Base-by-base conservation (phyloP, 2,888 invertebrate genomes). In the Orchesellides sinensis region DNA sequence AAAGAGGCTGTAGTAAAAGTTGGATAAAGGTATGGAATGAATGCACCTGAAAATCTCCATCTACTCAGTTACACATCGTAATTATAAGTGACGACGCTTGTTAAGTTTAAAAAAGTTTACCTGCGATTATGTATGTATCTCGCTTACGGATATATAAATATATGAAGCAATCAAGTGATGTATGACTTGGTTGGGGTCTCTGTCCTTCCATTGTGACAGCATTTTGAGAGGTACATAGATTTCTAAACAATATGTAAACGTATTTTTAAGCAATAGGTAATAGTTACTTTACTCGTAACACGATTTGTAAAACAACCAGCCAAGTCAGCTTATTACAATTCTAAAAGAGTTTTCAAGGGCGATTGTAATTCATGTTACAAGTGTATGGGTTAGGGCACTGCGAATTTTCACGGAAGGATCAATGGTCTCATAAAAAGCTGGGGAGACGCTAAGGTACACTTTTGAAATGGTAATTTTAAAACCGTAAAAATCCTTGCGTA, bases 401-500 rank as follows among this genome's bases (percentile, higher is more conserved):
- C n/a, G n/a, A n/a, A n/a, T 32, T 47, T 61, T 49, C 77, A 68
- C 56, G 27, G 25, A 66, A 45, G 69, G 77, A 69, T 68, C 77
- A 77, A 68, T 69, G 77, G 14, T 45, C 77, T 49, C 77, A 77
- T 77, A 77, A 77, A 77, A 68, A 12, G 19, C 14, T 27, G 56
- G 52, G 49, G 68, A 77, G 77, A 68, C 68, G 65, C 17, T 45
- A 29, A 56, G 45, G 54, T 66, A 56, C 56, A 45, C 29, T 68
- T 75, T 77, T 77, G 65, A 77, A 77, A 77, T 77, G 77, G 77
- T 77, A 77, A 77, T 77, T 77, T 77, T 47, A 17, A 68, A 77
- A 77, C 69, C 45, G 68, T 69, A 69, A 78, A 75, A 78, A 49
- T 59, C 68, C 35, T 75, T 45, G 56, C 21, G 12, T 25, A n/a